Base-by-base conservation (phyloP, 2,888 invertebrate genomes). In the Amblyjoppa proteus region DNA sequence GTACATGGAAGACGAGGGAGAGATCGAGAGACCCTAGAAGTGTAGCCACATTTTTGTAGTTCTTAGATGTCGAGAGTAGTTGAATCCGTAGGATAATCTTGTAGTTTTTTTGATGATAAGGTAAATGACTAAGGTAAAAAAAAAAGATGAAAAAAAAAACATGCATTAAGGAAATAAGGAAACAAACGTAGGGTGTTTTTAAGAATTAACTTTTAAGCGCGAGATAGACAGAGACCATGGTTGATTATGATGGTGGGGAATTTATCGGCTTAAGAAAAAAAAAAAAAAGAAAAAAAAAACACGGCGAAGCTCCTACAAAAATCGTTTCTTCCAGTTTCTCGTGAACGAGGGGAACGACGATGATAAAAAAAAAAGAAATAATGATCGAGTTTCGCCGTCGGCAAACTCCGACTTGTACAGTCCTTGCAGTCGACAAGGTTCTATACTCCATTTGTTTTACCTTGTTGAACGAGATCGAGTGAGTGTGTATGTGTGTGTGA, bases 321-420 rank as follows among this genome's bases (percentile, higher is more conserved):
- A 64, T 85, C 82, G 76, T 82, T 83, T 79, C 69, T 76, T 58
- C 16, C 68, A 68, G 41, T 31, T 41, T 76, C 53, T 83, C 79
- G 73, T 34, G 49, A 76, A 66, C 41, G 51, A 75, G 82, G 80
- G 83, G 61, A 86, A 83, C 38, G 74, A 83, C 9, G 80, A 86
- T 73, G 81, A 88, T 77, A 85, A 88, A 68, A 58, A 84, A 82
- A 78, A 78, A 75, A 31, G 31, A 70, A 80, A 66, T 20, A 49
- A 71, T 38, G 70, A 83, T 71, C 31, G 70, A 86, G 87, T 89
- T 87, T 91, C 89, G 90, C 88, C 90, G 88, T 91, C 91, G 90
- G 90, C 90, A 89, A 91, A 92, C 90, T 92, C 91, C 91, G 91
- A 92, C 91, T 92, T 93, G 92, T 92, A 93, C 92, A 93, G 92